Conservation (phyloP, 2,113 vertebrate genomes). For the Microtus pennsylvanicus region DNA sequence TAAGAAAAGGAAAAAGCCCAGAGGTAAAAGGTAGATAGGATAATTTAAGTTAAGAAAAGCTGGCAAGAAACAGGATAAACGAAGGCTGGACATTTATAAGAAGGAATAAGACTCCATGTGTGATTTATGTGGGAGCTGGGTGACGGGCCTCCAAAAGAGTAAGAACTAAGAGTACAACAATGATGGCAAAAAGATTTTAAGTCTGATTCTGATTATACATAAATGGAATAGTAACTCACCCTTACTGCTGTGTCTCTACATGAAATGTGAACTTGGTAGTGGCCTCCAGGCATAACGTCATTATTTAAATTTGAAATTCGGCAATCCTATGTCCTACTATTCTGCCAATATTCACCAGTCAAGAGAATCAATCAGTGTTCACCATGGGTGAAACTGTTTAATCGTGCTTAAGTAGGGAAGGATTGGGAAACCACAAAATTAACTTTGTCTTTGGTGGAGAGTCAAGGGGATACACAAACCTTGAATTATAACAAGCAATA, state of each 20-base stretch:
- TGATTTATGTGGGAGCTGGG: no score
- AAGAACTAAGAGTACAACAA: no score
- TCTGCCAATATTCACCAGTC: slow-evolving; percentile 1
- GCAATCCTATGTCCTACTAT: neutral
- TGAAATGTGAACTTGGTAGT: slow-evolving; percentile 16
- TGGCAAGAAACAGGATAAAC: no score
- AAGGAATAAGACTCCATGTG: no score
- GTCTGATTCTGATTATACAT: neutral
- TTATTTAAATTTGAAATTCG: slow-evolving; percentile 58
- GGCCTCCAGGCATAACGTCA: neutral
- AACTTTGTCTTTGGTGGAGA: neutral
- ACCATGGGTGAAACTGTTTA: neutral
- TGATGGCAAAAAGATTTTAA: neutral
- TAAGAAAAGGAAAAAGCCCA: no score
- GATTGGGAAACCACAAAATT: neutral
- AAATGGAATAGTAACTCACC: neutral
- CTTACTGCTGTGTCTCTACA: neutral
- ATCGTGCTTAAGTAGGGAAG: neutral
- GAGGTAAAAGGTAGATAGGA: no score
- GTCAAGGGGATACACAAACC: neutral
- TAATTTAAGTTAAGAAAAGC: no score
- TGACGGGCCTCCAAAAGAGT: no score
- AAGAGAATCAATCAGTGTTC: neutral
- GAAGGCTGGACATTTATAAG: no score
- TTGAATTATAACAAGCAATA: neutral